Evolutionary conservation across 2,888 invertebrate genomes (phyloP).

Genomic region (Plusia festucae): DNA sequence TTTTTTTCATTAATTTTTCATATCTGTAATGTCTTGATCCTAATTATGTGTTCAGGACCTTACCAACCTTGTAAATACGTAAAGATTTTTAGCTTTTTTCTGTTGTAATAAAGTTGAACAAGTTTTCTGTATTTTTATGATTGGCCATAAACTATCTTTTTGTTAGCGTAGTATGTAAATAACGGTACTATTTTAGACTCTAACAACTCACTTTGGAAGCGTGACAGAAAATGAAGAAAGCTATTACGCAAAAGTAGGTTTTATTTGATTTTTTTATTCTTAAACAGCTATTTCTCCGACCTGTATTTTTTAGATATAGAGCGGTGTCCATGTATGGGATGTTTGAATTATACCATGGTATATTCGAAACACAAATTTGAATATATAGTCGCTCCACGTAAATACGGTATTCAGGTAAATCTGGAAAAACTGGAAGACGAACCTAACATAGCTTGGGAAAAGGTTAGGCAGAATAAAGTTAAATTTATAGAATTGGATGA

Average conservation of each 20-base stretch:
- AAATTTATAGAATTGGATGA: neutral
- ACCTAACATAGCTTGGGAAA: too few species aligned
- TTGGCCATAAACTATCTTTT: constrained; percentile 1
- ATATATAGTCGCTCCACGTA: too few species aligned
- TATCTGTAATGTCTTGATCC: neutral
- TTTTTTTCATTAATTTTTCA: too few species aligned
- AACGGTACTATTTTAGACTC: constrained; percentile 1
- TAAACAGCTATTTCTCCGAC: constrained; percentile 42
- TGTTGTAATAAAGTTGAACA: neutral
- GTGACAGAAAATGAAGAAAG: constrained; percentile 50
- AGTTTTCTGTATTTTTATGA: constrained; percentile 2
- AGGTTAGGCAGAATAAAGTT: too few species aligned
- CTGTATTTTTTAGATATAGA: constrained; percentile 52
- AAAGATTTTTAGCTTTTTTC: neutral
- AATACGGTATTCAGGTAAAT: too few species aligned
- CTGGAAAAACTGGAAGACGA: too few species aligned
- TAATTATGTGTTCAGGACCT: neutral
- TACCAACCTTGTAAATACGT: neutral
- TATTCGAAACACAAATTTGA: neutral
- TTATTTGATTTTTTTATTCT: constrained; percentile 62
- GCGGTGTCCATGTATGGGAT: constrained; percentile 58
- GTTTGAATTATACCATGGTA: neutral
- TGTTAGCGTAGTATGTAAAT: constrained; percentile 5
- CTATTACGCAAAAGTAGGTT: constrained; percentile 61
- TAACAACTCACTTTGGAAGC: constrained; percentile 27